Conservation (phyloP, 2,113 vertebrate species). For the Oenanthe melanoleuca region DNA sequence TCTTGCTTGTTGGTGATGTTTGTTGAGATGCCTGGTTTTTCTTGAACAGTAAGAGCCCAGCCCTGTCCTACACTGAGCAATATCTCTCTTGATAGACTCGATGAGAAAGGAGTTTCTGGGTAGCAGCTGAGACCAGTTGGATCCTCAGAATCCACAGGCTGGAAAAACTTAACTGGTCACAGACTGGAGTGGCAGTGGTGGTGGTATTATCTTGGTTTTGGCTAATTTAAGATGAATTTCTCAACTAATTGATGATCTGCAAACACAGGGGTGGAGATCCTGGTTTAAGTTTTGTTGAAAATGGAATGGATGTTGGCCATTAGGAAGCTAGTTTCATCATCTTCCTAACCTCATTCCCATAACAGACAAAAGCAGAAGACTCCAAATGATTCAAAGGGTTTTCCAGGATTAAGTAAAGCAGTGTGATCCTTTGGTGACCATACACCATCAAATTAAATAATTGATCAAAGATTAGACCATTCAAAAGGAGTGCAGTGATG, state of each 20-base stretch:
- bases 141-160: neutral
- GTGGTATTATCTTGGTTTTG: neutral
- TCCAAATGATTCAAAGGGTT: neutral
- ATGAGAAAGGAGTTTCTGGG: neutral
- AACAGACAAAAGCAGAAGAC: neutral
- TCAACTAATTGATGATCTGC: neutral
- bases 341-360: neutral
- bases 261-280: neutral
- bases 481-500: neutral
- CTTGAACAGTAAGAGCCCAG: neutral
- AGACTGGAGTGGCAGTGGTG: neutral
- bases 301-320: neutral
- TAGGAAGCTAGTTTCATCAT: neutral
- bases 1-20: neutral
- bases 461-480: neutral
- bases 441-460: neutral
- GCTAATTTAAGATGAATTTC: neutral
- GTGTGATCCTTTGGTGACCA: neutral
- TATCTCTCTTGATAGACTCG: neutral
- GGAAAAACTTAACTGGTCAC: neutral
- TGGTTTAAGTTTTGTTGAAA: neutral
- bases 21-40: neutral
- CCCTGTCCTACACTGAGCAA: neutral
- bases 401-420: neutral
- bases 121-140: neutral